A percentile compares a stretch with the other conserved stretches of the same genome.
Conservation (phyloP, 2,797 vertebrate genomes). For the Rhynchotus rufescens region DNA sequence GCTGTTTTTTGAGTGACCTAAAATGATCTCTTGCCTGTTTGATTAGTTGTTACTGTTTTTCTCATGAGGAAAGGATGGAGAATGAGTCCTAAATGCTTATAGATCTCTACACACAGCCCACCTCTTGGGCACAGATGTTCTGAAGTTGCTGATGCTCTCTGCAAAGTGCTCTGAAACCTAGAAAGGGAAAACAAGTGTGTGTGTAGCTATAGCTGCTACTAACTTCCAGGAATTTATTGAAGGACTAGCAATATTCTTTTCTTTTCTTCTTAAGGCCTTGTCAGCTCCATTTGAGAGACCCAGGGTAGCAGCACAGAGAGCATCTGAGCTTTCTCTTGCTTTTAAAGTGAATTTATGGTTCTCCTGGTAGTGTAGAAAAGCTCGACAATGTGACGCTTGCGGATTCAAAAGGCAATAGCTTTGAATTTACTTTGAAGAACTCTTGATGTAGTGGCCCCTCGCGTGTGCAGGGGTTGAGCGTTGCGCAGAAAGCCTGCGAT, state of each 20-base stretch:
- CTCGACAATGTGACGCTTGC: not conserved
- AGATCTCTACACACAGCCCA: fast-evolving
- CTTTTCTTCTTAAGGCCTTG: not conserved
- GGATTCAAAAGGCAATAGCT: not conserved
- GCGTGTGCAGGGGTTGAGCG: not conserved
- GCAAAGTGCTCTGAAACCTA: not conserved
- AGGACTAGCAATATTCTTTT: not conserved
- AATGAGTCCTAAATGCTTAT: not conserved
- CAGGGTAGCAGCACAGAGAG: not conserved
- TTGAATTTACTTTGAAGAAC: not conserved
- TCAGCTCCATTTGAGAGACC: not conserved
- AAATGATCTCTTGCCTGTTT: not conserved
- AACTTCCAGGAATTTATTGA: not conserved
- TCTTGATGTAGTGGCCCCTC: not conserved
- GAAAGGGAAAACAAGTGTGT: not conserved
- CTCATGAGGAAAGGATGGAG: not conserved
- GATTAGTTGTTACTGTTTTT: not conserved
- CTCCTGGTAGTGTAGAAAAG: not conserved
- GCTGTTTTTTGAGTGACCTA: not conserved
- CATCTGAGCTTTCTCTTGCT: not conserved
- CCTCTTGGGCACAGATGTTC: not conserved
- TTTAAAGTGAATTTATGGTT: not conserved
- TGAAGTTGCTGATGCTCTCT: not conserved
- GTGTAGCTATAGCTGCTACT: not conserved
- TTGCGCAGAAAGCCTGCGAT: not conserved